Percentiles rank a stretch among this genome's conserved stretches.
Evolutionary conservation across 2,888 invertebrate species (phyloP).

Genomic region (Candidula unifasciata): DNA sequence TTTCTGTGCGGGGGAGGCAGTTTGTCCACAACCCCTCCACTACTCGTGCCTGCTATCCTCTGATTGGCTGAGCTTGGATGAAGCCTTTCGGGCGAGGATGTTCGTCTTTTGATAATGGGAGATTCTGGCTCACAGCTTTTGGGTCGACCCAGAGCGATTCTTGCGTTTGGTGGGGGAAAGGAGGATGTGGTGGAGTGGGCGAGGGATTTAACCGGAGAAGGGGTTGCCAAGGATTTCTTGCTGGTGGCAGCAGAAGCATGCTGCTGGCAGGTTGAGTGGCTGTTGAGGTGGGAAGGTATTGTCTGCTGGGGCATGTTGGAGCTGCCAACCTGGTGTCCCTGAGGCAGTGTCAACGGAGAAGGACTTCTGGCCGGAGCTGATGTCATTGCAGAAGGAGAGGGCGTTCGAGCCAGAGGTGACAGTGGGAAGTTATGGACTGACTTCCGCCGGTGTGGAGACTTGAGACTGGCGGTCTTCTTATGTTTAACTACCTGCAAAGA

Average conservation of each 20-base stretch:
- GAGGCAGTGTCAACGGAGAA: slow-evolving; percentile 84
- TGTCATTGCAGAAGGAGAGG: slow-evolving; percentile 91
- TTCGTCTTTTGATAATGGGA: slow-evolving; percentile 89
- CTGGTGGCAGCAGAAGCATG: slow-evolving; percentile 79
- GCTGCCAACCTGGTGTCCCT: slow-evolving; percentile 75
- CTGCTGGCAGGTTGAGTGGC: slow-evolving; percentile 84
- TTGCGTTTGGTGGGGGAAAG: slow-evolving; percentile 57
- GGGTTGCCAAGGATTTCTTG: slow-evolving; percentile 38
- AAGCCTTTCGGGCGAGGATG: slow-evolving; percentile 92
- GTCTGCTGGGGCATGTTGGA: slow-evolving; percentile 76
- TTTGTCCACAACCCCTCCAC: slow-evolving; percentile 32
- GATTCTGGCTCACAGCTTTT: slow-evolving; percentile 93
- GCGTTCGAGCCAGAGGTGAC: slow-evolving; percentile 95
- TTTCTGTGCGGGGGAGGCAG: slow-evolving; percentile 52
- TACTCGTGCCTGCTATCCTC: neutral
- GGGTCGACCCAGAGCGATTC: slow-evolving; percentile 79
- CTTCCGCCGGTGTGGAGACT: slow-evolving; percentile 87
- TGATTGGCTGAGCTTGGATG: slow-evolving; percentile 87
- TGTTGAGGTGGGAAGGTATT: slow-evolving; percentile 63
- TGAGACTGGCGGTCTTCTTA: slow-evolving; percentile 84
- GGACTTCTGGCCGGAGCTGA: slow-evolving; percentile 90
- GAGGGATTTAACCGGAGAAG: slow-evolving; percentile 26
- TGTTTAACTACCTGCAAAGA: slow-evolving; percentile 97
- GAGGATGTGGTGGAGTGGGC: slow-evolving; percentile 41
- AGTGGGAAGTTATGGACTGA: slow-evolving; percentile 96